Evolutionary conservation across 1,140 invertebrate genomes (phyloP), one percentile per base, ranked within the genome.

Genomic region (Lepeophtheirus salmonis): DNA sequence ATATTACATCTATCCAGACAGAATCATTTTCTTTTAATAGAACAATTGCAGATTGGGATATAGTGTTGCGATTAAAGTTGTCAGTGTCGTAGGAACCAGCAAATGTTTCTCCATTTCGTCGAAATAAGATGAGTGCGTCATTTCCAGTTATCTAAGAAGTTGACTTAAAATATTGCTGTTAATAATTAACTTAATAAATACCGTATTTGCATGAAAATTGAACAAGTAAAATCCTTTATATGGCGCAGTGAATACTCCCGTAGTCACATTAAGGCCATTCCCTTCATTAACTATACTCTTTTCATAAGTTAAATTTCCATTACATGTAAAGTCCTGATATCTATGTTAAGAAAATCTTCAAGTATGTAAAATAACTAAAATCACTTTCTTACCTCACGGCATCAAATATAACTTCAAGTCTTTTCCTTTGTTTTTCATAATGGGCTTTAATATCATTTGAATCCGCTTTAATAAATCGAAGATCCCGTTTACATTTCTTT

Each of bases 111-210:
- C 52, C 52, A 20, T 54, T 54, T 14, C 23, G 17, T 22, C 23
- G 18, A 17, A 54, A n/a, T 4, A 54, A 22, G 23, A 54, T 22
- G 3, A 54, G 52, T n/a, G 17, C 52, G 14, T 54, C 52, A n/a
- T 54, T 54, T n/a, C 52, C 52, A 20, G 18, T 54, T 22, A 54
- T 54, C 52, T 54, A n/a, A n/a, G 16, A 54, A 54, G n/a, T 48
- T 48, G 10, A 48, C 10, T n/a, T 12, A 48, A 48, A 48, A 12
- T n/a, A 48, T 12, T 48, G 18, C 12, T 20, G 18, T 12, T 13
- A 52, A 17, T 6, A 20, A 12, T 52, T 12, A n/a, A 41, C 50
- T 12, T 17, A 20, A 12, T 52, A 20, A 17, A 18, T 54, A 54
- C 52, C 16, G 52, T 54, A 22, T 54, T 54, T 3, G 52, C 52